These are phyloP conservation scores for Odontesthes bonariensis DNA, from an alignment of 2,113 vertebrate genomes.

Conservation along the genomic window DNA sequence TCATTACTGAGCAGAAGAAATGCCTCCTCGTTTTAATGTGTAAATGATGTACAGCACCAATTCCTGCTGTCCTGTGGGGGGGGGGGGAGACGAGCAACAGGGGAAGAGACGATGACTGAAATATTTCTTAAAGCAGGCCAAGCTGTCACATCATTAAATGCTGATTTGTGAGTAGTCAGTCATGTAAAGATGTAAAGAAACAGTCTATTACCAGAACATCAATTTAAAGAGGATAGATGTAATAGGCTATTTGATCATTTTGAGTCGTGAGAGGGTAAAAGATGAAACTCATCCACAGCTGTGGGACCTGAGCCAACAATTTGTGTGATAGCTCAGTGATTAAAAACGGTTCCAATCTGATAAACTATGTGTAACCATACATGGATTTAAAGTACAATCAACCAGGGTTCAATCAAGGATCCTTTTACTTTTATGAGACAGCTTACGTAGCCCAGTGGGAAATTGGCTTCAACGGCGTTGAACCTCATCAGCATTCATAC, in stretches of 20 bases:
- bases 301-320: conserved; percentile 26
- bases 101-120: conserved; percentile 14
- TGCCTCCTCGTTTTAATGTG: conserved; percentile 36
- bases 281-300: conserved; percentile 26
- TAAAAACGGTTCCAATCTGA: conserved; percentile 35
- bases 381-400: conserved; percentile 27
- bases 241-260: conserved; percentile 58
- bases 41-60: conserved; percentile 53
- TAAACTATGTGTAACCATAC: conserved; percentile 30
- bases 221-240: conserved; percentile 35
- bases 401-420: conserved; percentile 28
- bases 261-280: conserved; percentile 17
- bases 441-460: not conserved
- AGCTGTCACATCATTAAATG: conserved; percentile 55
- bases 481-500: conserved; percentile 27
- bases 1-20: conserved; percentile 49
- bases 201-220: conserved; percentile 41
- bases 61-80: conserved; percentile 28
- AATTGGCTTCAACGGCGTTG: conserved; percentile 3
- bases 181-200: conserved; percentile 47
- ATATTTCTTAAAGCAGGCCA: conserved; percentile 36
- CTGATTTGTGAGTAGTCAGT: conserved; percentile 44
- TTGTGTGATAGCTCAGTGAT: conserved; percentile 29
- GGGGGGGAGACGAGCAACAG: conserved; percentile 36
- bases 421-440: conserved; percentile 27